Conservation (phyloP, 2,797 vertebrate genomes). For the Selene dorsalis region DNA sequence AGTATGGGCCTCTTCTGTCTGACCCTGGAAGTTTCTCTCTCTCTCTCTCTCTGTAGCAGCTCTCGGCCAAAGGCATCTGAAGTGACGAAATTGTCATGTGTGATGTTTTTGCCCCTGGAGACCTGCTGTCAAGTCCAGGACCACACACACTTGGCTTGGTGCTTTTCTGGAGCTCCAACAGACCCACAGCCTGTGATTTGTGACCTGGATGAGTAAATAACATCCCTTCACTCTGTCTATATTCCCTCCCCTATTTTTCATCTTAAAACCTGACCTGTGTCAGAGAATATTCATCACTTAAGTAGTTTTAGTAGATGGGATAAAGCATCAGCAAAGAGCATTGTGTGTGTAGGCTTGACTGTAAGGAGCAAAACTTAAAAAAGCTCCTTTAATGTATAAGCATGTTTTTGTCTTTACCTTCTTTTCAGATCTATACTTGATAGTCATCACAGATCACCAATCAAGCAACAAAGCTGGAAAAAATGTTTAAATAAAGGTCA, state of each 20-base stretch:
- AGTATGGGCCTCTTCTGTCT: not conserved
- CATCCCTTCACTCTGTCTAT: not conserved
- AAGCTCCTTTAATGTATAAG: not conserved
- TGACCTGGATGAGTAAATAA: not conserved
- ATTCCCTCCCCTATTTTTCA: not conserved
- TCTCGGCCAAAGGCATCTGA: not conserved
- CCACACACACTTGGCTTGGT: not conserved
- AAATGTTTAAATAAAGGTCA: too few species aligned
- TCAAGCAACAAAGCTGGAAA: too few species aligned
- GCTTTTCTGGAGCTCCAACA: too few species aligned
- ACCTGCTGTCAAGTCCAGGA: not conserved
- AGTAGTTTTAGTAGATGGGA: not conserved
- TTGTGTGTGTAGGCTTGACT: not conserved
- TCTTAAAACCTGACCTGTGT: not conserved
- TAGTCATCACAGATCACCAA: too few species aligned
- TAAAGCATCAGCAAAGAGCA: not conserved
- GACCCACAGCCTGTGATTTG: not conserved
- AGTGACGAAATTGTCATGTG: not conserved
- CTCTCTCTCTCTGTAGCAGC: not conserved
- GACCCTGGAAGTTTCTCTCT: not conserved
- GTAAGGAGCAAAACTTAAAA: not conserved
- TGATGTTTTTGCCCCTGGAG: not conserved
- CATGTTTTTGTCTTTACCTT: not conserved
- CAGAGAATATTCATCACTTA: not conserved
- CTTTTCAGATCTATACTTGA: not conserved